phyloP scores from a whole-genome alignment of 2,797 vertebrate genomes.

The Martes flavigula region DNA sequence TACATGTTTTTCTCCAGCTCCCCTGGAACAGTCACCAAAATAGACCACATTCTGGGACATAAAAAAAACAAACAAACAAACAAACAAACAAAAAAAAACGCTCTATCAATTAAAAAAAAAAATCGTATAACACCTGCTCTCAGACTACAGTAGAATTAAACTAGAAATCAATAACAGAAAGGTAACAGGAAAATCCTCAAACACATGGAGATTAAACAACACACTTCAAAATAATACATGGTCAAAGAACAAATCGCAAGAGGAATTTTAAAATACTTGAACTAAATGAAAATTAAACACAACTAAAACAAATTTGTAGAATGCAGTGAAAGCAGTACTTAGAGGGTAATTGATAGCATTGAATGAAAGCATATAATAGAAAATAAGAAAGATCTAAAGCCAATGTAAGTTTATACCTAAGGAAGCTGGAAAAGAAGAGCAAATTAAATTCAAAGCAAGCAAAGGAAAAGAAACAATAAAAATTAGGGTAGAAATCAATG shows the following conservation, averaged over 20 bases:
- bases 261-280: neutral
- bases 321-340: neutral
- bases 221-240: neutral
- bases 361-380: neutral
- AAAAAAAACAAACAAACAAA: too few species aligned
- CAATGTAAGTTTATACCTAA: neutral
- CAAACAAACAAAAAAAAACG: neutral
- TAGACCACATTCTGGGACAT: neutral
- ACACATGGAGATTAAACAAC: neutral
- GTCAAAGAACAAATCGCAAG: neutral
- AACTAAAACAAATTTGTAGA: neutral
- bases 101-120: too few species aligned
- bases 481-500: neutral
- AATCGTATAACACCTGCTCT: neutral
- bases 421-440: neutral
- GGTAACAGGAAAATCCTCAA: neutral
- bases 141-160: neutral
- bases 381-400: neutral
- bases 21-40: neutral
- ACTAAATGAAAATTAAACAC: neutral
- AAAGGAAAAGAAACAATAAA: neutral
- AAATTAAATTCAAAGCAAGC: neutral
- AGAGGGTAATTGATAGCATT: neutral
- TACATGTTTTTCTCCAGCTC: neutral
- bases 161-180: neutral